phyloP scores from a whole-genome alignment of 1,140 invertebrate genomes.

The Ephestia elutella region DNA sequence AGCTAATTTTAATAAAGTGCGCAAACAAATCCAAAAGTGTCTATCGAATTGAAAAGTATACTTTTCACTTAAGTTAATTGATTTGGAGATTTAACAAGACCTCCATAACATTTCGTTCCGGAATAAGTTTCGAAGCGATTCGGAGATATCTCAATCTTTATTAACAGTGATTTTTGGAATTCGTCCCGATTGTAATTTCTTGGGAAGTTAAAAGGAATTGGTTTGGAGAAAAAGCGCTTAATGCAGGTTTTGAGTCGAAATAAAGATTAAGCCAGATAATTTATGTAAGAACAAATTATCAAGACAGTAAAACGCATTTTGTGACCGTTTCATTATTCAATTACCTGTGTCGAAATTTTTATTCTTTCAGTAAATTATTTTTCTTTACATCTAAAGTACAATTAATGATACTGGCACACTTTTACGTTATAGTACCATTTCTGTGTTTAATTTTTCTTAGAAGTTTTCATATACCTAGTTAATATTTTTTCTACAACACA shows the following conservation, averaged over 20 bases:
- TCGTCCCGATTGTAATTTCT: not conserved
- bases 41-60: slow-evolving; percentile 26
- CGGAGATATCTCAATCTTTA: not conserved
- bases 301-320: too few species aligned
- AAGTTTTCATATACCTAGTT: too few species aligned
- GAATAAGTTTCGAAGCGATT: slow-evolving; percentile 13
- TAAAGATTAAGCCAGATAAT: too few species aligned
- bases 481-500: too few species aligned
- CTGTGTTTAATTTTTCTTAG: too few species aligned
- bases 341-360: too few species aligned
- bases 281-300: too few species aligned
- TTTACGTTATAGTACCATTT: too few species aligned
- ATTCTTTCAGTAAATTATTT: too few species aligned
- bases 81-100: slow-evolving; percentile 20
- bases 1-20: slow-evolving; percentile 32
- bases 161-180: not conserved
- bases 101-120: slow-evolving; percentile 15
- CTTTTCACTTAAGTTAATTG: slow-evolving; percentile 35
- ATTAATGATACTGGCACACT: too few species aligned
- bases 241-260: not conserved
- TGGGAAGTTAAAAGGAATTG: not conserved
- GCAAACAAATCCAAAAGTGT: slow-evolving; percentile 20
- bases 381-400: too few species aligned
- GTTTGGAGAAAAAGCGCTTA: not conserved
- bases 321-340: too few species aligned